Base-by-base conservation (phyloP, 2,797 vertebrate genomes). In the Myotis planiceps region DNA sequence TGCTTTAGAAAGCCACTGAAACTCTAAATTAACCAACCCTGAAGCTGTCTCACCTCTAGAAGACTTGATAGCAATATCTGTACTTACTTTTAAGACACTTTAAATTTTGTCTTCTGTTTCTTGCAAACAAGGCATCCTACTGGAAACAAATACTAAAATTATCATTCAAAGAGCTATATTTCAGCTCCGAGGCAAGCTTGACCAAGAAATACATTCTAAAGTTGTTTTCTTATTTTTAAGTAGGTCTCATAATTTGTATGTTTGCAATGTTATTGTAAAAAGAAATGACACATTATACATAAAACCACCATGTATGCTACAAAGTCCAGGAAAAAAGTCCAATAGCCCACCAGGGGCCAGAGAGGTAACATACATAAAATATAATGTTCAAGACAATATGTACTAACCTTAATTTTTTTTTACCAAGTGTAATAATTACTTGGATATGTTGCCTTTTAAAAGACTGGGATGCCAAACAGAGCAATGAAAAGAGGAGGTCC, bases 301-400 rank as follows among this genome's bases (percentile, higher is more conserved):
- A 25, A 81, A 89, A 76, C 47, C 23, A 83, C 27, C 13, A 27
- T 3, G 2, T 42, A 58, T 65, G 10, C 8, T 63, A 68, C 42
- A 82, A 83, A 97, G 16, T 78, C 51, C 8, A 82, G 25, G 63
- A 55, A 32, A 85, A 72, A 68, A 60, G 65, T 74, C 34, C 34
- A 65, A 69, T n/a, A 18, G 39, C 39, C 15, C 34, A 45, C 71
- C 47, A 60, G 66, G 16, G 16, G 3, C 9, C 39, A 75, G 25
- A 80, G 49, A 80, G 8, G 25, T 60, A 82, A 87, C 27, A 81
- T 66, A 90, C 84, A 84, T 83, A 68, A 92, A 84, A n/a, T 42
- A 10, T 25, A 72, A n/a, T 49, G 19, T 32, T 90, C 23, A 88
- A 81, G 63, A 88, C 8, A 78, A 21, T 45, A 16, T 10, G 9